These are phyloP conservation scores for Plotosus lineatus DNA, from an alignment of 2,113 vertebrate species.

Conservation along the genomic window DNA sequence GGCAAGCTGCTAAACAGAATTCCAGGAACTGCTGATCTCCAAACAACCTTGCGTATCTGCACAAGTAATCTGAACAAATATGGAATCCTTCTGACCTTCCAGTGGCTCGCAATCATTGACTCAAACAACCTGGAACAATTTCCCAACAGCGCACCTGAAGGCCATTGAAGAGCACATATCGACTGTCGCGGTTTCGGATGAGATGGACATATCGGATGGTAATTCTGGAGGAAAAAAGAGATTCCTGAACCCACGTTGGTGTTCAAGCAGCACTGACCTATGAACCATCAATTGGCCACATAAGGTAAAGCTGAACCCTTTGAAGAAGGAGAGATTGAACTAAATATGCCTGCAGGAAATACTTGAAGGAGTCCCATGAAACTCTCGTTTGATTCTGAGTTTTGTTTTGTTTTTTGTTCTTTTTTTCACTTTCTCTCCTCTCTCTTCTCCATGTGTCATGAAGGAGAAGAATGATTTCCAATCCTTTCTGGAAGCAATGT, in stretches of 20 bases:
- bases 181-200: neutral
- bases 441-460: constrained; percentile 19
- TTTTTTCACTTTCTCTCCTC: constrained; percentile 31
- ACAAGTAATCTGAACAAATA: constrained; percentile 33
- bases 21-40: constrained; percentile 31
- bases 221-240: neutral
- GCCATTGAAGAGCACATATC: neutral
- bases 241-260: neutral
- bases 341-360: constrained; percentile 70
- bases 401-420: too few species aligned
- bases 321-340: constrained; percentile 61
- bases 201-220: neutral
- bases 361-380: constrained; percentile 62
- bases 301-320: constrained; percentile 43
- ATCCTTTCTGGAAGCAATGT: constrained; percentile 50
- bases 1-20: constrained; percentile 20
- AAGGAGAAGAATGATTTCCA: constrained; percentile 28
- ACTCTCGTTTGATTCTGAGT: constrained; percentile 58
- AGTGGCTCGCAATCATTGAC: constrained; percentile 5
- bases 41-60: constrained; percentile 26
- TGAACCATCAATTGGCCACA: neutral
- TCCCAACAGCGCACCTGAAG: neutral
- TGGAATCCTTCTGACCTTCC: neutral
- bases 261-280: neutral
- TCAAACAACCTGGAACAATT: constrained; percentile 29